phyloP scores from a whole-genome alignment of 1,140 invertebrate species.

The Schlechtendalia chinensis region DNA sequence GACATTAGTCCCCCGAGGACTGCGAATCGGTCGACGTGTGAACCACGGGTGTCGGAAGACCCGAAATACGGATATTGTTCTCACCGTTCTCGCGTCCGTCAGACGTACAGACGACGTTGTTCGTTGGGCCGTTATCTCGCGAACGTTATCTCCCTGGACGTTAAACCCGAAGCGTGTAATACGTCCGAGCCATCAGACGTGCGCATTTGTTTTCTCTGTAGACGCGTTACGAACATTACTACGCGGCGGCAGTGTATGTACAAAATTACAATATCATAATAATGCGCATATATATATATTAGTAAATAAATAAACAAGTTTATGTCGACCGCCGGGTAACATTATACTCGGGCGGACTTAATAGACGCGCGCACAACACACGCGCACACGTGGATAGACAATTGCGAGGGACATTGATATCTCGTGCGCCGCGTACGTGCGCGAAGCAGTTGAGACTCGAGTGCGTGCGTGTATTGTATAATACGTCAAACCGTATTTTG shows the following conservation, averaged over 20 bases:
- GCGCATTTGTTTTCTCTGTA: too few species aligned
- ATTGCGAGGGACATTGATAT: neutral
- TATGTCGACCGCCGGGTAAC: constrained; percentile 7
- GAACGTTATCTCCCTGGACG: too few species aligned
- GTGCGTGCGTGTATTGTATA: neutral
- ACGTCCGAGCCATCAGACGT: too few species aligned
- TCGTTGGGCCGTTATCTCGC: too few species aligned
- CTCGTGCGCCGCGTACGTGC: neutral
- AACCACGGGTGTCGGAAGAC: too few species aligned
- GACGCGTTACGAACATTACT: too few species aligned
- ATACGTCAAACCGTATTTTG: neutral
- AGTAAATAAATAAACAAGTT: constrained; percentile 21
- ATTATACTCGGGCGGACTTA: constrained; percentile 18
- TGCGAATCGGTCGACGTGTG: too few species aligned
- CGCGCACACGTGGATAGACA: neutral
- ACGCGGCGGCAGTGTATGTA: neutral
- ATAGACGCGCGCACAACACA: neutral
- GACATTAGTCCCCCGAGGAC: too few species aligned
- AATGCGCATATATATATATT: constrained; percentile 13
- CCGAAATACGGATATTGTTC: too few species aligned
- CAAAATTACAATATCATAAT: neutral
- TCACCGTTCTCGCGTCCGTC: too few species aligned
- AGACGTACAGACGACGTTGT: too few species aligned
- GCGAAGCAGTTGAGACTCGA: neutral
- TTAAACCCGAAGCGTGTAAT: too few species aligned